Evolutionary conservation across 2,888 invertebrate species (phyloP), one percentile per base, ranked within the genome.

Genomic region (Punctoribates punctum): DNA sequence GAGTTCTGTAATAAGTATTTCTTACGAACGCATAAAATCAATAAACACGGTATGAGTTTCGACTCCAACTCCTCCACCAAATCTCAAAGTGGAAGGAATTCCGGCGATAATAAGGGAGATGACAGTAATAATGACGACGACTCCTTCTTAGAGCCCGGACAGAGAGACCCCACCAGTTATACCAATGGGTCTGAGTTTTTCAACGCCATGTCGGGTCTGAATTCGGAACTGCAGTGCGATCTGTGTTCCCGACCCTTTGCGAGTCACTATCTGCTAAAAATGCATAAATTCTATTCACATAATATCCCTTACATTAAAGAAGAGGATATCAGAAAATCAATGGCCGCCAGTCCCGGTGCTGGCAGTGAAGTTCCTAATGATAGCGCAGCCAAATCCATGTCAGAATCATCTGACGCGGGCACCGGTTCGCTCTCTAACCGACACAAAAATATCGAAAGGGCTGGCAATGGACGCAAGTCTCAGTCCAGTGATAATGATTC

Each of bases 1-100:
- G 86, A 86, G 81, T 86, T 87, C 81, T 85, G 85, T 81, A 85
- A 86, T 80, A 85, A 85, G 80, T 85, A 86, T 81, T 85, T 85
- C 80, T 81, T 87, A 42, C 84, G 85, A 79, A 86, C 85, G 72
- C 86, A 86, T 82, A 85, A 84, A 81, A 83, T 85, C 76, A 85
- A 85, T 79, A 85, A 84, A 79, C 86, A 86, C 82, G 85, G 85
- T 13, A 83, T 85, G 46, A 74, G 46, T 60, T 25, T 57, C 34
- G 60, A 74, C 73, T 34, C 34, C 3, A 73, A 48, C 34, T 73
- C 73, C 20, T 54, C 54, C 29, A 42, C 73, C 20, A 73, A 60
- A 17, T 60, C 57, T 73, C 73, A 73, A 29, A 73, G 38, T n/a
- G 57, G 73, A 34, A 29, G 27, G 42, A 60, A 54, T 34, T 60